Base-by-base conservation (phyloP, 2,113 vertebrate genomes). In the Odocoileus hemionus region DNA sequence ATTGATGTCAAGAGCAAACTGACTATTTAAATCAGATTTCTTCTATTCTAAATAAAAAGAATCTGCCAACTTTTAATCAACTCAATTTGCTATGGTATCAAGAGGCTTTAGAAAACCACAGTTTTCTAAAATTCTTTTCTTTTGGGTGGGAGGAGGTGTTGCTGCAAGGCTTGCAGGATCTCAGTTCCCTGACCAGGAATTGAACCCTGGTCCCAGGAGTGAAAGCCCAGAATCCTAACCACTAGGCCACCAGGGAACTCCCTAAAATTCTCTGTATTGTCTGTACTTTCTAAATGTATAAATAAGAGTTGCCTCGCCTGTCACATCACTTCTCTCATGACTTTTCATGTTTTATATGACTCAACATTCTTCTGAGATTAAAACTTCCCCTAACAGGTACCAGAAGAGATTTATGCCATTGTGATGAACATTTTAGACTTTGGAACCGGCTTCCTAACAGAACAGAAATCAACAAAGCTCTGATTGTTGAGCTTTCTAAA, bases 31-130 rank as follows among this genome's bases (percentile, higher is more conserved):
- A 94, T 89, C 36, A 67, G 25, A 96, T 89, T 88, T 70, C 36
- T 89, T 91, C 25, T 87, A 92, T 80, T 91, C 47, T 70, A 96
- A 96, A 93, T 55, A 61, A 97, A 95, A 92, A 36, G 17, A 95
- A 74, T 80, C 74, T 95, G 12, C 36, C 36, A 95, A 83, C 64
- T 58, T 86, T 86, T 82, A 78, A 89, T 83, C 28, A 91, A 47
- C n/a, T 94, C 84, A 50, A 74, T 80, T 25, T 96, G 47, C 50
- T 93, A 79, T 28, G 47, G 47, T 91, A 86, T 87, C 33, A 97
- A 86, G 58, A 80, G 54, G 61, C 36, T 88, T 78, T 79, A 45
- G 45, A 83, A 96, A 86, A 84, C n/a, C 93, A 23, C 30, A 94
- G 1, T 94, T 85, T 85, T 80, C 39, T 83, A 86, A 83, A 98